Conservation (phyloP, 2,113 vertebrate species). For the Nansenia antarctica region DNA sequence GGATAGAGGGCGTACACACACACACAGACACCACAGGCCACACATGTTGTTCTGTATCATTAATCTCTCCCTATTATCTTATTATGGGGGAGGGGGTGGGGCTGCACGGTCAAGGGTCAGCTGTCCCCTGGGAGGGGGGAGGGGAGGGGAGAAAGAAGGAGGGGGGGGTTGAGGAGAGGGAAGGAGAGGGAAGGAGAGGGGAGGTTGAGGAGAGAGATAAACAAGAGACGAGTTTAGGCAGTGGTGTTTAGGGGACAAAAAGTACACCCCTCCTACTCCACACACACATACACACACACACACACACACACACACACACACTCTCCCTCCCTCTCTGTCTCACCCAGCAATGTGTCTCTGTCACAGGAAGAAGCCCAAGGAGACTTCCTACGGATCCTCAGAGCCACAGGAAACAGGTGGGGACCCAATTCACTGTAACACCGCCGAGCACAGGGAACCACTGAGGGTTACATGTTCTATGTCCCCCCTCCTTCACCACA, state of each 20-base stretch:
- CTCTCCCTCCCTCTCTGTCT: neutral
- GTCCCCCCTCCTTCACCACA: too few relatives aligned
- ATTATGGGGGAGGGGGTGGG: neutral
- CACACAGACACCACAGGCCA: too few relatives aligned
- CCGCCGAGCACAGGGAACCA: too few relatives aligned
- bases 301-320: constrained; percentile 5
- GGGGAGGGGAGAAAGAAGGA: neutral
- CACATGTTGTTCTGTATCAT: neutral
- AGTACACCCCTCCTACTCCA: neutral
- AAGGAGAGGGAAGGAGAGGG: neutral
- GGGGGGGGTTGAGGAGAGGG: neutral
- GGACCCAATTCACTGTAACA: too few relatives aligned
- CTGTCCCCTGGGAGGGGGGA: neutral
- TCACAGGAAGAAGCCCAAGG: constrained; percentile 80
- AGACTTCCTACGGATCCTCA: constrained; percentile 71
- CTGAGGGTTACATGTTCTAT: too few relatives aligned
- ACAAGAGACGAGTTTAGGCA: neutral
- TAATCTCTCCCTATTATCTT: neutral
- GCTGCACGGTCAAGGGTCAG: neutral
- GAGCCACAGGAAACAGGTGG: constrained; percentile 80
- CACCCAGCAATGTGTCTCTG: constrained; percentile 38
- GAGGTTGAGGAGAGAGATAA: neutral
- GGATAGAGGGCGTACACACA: neutral
- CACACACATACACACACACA: neutral
- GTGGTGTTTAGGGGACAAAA: neutral